A percentile compares a stretch with the other conserved stretches of the same genome.
Evolutionary conservation across 2,113 vertebrate genomes (phyloP).

Genomic region (Notothenia rossii): DNA sequence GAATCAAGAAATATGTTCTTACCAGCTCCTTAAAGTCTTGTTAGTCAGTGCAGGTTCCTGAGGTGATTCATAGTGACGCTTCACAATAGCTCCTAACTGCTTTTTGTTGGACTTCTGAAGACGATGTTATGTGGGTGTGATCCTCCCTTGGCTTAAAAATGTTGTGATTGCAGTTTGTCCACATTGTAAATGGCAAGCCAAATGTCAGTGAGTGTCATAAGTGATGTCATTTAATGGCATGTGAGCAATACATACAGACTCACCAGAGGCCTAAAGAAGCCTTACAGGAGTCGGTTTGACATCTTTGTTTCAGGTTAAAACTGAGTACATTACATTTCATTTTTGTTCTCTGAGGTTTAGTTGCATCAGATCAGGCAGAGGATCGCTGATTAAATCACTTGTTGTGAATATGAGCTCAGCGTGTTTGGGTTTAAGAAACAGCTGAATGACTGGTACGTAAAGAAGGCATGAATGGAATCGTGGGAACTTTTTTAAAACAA

Average conservation of each 20-base stretch:
- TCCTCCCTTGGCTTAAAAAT: constrained; percentile 70
- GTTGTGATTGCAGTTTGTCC: constrained; percentile 85
- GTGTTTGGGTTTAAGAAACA: constrained; percentile 47
- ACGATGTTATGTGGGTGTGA: constrained; percentile 67
- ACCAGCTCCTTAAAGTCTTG: constrained; percentile 61
- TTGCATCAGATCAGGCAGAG: constrained; percentile 5
- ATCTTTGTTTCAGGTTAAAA: neutral
- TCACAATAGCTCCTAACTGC: constrained; percentile 48
- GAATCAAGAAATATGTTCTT: constrained; percentile 42
- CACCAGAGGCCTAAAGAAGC: neutral
- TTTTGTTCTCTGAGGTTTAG: neutral
- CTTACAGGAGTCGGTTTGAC: neutral
- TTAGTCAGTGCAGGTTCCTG: constrained; percentile 41
- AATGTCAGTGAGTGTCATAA: constrained; percentile 45
- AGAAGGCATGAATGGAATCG: constrained; percentile 75
- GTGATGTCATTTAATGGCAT: neutral
- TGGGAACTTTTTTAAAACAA: constrained; percentile 65
- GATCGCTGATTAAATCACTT: constrained; percentile 31
- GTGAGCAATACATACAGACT: neutral
- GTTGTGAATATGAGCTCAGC: constrained; percentile 37
- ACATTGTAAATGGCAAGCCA: constrained; percentile 75
- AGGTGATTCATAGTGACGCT: constrained; percentile 58
- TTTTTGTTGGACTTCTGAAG: constrained; percentile 53
- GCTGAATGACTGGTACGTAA: constrained; percentile 69
- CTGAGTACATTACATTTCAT: neutral